Conservation (phyloP, 2,113 vertebrate species). For the Neoarius graeffei region DNA sequence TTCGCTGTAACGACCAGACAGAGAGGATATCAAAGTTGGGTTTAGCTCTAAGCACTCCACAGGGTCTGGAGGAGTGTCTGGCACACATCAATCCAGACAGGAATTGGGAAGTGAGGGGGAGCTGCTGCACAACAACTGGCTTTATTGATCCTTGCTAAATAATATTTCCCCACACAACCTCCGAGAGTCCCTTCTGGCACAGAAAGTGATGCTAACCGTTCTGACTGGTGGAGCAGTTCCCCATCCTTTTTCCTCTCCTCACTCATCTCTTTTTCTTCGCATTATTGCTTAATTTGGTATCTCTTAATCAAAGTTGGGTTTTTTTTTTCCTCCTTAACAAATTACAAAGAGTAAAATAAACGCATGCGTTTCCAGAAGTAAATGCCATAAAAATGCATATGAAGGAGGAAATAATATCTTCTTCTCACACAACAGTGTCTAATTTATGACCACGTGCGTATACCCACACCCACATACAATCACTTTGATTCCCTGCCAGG, state of each 20-base stretch:
- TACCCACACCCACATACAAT: not conserved
- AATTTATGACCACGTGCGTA: conserved; percentile 16
- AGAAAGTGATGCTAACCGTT: not conserved
- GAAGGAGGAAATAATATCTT: not conserved
- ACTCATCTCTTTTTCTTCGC: not conserved
- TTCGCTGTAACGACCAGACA: not conserved
- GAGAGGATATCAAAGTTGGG: conserved; percentile 5
- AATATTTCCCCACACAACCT: conserved; percentile 31
- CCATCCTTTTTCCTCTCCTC: not conserved
- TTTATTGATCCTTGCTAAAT: conserved; percentile 47
- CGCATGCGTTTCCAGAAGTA: not conserved
- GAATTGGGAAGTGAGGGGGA: conserved; percentile 6
- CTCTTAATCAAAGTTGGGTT: not conserved
- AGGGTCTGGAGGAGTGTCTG: conserved; percentile 14
- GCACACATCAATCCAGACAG: conserved; percentile 32
- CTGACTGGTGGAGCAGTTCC: not conserved
- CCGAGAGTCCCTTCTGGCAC: not conserved
- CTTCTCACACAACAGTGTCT: no score
- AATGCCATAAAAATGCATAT: not conserved
- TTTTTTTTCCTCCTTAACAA: not conserved
- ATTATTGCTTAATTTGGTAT: not conserved
- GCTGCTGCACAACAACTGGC: conserved; percentile 22
- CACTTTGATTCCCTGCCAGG: conserved; percentile 14
- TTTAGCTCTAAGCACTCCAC: not conserved
- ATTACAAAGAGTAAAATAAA: not conserved